These are phyloP conservation scores for Pardosa pseudoannulata DNA, from an alignment of 2,888 invertebrate species.

Conservation along the genomic window DNA sequence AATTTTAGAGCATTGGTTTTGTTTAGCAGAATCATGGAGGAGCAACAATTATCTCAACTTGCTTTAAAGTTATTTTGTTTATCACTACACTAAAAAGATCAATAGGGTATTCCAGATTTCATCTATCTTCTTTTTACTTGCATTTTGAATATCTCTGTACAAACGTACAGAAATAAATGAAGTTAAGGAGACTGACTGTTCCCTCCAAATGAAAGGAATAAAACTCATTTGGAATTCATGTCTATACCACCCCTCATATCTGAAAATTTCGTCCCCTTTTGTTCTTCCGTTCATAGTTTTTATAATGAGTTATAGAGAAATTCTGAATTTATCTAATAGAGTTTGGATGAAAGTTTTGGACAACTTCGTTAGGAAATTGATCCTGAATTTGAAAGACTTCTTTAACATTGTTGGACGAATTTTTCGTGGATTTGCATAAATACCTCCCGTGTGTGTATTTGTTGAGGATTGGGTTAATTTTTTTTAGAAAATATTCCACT, in stretches of 20 bases:
- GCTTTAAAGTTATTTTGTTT: no score
- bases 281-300: conserved; percentile 15
- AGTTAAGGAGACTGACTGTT: not conserved
- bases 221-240: conserved; percentile 55
- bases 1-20: no score
- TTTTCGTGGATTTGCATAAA: not conserved
- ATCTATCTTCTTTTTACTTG: not conserved
- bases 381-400: not conserved
- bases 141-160: not conserved
- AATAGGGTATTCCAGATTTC: not conserved
- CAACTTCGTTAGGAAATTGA: conserved; percentile 62
- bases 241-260: conserved; percentile 7
- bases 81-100: no score
- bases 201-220: conserved; percentile 18
- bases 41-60: no score
- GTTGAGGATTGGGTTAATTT: no score
- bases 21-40: no score
- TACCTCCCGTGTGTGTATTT: not conserved
- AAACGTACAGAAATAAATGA: conserved; percentile 12
- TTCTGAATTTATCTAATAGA: conserved; percentile 38
- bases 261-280: conserved; percentile 6
- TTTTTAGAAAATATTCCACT: no score
- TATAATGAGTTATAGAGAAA: conserved; percentile 50
- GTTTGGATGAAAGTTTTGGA: conserved; percentile 8
- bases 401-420: not conserved